phyloP scores from a whole-genome alignment of 2,888 invertebrate genomes.

The Rhogogaster chlorosoma region DNA sequence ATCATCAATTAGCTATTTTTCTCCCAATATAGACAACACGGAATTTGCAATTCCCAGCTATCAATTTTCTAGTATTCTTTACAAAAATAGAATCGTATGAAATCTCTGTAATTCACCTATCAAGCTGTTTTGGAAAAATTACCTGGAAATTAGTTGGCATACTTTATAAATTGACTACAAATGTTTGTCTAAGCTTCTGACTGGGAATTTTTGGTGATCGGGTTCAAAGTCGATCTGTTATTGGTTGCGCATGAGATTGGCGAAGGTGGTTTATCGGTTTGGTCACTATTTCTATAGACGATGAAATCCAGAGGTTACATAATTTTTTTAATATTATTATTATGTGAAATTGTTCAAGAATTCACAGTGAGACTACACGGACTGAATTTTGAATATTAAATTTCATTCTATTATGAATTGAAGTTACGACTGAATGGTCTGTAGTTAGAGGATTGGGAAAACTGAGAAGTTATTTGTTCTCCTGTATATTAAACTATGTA shows the following conservation, averaged over 20 bases:
- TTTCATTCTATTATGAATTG: conserved; percentile 51
- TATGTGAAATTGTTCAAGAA: conserved; percentile 19
- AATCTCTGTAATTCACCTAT: neutral
- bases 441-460: conserved; percentile 59
- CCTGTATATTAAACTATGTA: conserved; percentile 62
- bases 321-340: conserved; percentile 31
- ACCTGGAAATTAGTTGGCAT: neutral
- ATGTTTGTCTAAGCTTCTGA: neutral
- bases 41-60: neutral
- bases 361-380: conserved; percentile 42
- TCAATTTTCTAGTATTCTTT: neutral
- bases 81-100: neutral
- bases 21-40: neutral
- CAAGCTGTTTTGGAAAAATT: neutral
- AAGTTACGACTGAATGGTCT: conserved; percentile 53
- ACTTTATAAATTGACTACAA: neutral
- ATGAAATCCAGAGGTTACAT: conserved; percentile 18
- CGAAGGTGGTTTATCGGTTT: neutral
- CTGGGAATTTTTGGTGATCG: neutral
- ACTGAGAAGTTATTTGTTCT: conserved; percentile 62
- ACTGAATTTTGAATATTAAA: conserved; percentile 53
- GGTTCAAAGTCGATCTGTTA: neutral
- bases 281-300: neutral
- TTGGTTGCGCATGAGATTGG: neutral
- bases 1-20: neutral